A percentile compares a stretch with the other conserved stretches of the same genome.
Evolutionary conservation across 2,797 vertebrate genomes (phyloP).

Genomic region (Cyprinodon diabolis): DNA sequence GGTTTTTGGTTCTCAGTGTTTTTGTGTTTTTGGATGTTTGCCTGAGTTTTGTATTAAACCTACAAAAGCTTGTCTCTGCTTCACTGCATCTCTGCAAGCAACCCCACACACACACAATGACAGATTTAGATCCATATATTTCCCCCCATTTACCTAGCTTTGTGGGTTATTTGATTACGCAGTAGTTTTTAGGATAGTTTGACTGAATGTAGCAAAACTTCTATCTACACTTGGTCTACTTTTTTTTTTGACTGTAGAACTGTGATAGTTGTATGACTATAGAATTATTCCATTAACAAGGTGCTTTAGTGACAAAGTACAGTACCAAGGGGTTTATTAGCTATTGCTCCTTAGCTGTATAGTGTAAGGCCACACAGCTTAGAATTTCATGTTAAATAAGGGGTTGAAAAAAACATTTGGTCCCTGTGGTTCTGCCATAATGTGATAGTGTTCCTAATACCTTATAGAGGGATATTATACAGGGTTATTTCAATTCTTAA

Average conservation of each 20-base stretch:
- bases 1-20: too few species aligned
- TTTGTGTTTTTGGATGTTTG: too few species aligned
- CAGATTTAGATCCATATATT: too few species aligned
- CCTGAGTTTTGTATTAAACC: too few species aligned
- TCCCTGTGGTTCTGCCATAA: conserved; percentile 83
- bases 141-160: too few species aligned
- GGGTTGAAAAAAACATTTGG: conserved; percentile 84
- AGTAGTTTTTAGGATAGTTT: too few species aligned
- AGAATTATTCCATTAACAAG: conserved; percentile 77
- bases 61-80: too few species aligned
- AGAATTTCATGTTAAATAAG: conserved; percentile 91
- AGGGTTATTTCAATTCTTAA: conserved; percentile 33
- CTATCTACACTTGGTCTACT: neutral
- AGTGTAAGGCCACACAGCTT: conserved; percentile 71
- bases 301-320: conserved; percentile 84
- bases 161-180: too few species aligned
- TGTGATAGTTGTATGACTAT: conserved; percentile 36
- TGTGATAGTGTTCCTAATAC: conserved; percentile 53
- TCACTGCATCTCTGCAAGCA: too few species aligned
- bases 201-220: neutral
- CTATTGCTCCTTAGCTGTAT: conserved; percentile 91
- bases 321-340: conserved; percentile 91
- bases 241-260: conserved; percentile 28
- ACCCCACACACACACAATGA: too few species aligned
- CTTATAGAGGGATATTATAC: conserved; percentile 29